Evolutionary conservation across 2,797 vertebrate genomes (phyloP).

Genomic region (Schizothorax lantsangensis): DNA sequence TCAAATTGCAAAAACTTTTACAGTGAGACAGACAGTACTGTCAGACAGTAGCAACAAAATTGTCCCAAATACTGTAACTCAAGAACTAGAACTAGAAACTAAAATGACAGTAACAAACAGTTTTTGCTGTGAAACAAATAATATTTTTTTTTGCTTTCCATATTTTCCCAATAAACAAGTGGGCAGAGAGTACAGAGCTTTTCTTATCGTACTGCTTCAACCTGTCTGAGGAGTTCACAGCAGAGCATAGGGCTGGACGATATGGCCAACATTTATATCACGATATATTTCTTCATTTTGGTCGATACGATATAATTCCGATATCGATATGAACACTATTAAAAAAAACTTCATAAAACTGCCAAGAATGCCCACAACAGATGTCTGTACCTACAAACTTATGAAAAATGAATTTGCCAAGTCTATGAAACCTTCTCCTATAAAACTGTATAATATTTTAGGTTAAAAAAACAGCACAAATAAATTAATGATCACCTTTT

Average conservation of each 20-base stretch:
- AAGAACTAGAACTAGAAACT: not conserved
- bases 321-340: too few species aligned
- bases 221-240: not conserved
- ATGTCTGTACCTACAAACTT: too few species aligned
- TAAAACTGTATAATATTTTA: too few species aligned
- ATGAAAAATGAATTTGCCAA: too few species aligned
- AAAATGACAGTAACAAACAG: not conserved
- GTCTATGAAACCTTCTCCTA: too few species aligned
- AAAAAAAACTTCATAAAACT: too few species aligned
- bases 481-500: too few species aligned
- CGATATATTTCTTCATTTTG: too few species aligned
- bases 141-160: not conserved
- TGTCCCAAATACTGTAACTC: not conserved
- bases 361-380: too few species aligned
- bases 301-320: too few species aligned
- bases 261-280: too few species aligned
- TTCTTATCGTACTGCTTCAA: not conserved
- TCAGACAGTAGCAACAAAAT: not conserved
- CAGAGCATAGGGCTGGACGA: not conserved
- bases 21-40: not conserved
- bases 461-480: too few species aligned
- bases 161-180: not conserved
- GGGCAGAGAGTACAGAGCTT: not conserved
- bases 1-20: not conserved
- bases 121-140: not conserved